phyloP scores from a whole-genome alignment of 2,888 invertebrate species.

The Pachydiplax longipennis region DNA sequence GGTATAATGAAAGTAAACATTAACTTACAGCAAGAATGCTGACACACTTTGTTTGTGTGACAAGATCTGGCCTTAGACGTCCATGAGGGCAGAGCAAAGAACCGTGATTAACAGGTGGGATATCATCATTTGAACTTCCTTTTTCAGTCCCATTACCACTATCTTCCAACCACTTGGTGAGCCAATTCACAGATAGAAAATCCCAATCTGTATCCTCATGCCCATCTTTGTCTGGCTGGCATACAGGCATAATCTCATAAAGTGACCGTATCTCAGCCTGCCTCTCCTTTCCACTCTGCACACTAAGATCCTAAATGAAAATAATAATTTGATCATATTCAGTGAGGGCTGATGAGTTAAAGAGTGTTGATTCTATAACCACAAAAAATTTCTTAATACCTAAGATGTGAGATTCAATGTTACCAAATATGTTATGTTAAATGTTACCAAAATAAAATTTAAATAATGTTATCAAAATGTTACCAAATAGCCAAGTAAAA shows the following conservation, averaged over 20 bases:
- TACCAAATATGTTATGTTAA: no score
- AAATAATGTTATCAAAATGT: no score
- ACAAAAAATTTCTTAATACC: no score
- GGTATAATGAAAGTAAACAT: no score
- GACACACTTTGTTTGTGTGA: constrained; percentile 61
- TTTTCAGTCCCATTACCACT: not conserved
- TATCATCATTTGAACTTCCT: constrained; percentile 51
- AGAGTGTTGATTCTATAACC: no score
- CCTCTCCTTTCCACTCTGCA: constrained; percentile 25
- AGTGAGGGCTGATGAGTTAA: no score
- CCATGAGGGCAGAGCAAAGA: constrained; percentile 61
- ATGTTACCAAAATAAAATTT: no score
- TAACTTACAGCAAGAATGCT: constrained; percentile 51
- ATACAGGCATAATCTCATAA: constrained; percentile 55
- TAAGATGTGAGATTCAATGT: no score
- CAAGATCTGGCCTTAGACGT: constrained; percentile 61
- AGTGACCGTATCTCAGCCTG: constrained; percentile 48
- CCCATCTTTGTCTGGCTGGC: constrained; percentile 50
- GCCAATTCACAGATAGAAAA: constrained; percentile 65
- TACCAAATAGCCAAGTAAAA: not conserved
- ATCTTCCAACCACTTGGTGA: constrained; percentile 62
- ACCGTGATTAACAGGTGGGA: constrained; percentile 61
- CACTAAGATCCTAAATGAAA: constrained; percentile 50
- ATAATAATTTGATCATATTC: not conserved
- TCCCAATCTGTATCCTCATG: constrained; percentile 56